phyloP scores from a whole-genome alignment of 2,113 vertebrate species.

The Colinus virginianus region DNA sequence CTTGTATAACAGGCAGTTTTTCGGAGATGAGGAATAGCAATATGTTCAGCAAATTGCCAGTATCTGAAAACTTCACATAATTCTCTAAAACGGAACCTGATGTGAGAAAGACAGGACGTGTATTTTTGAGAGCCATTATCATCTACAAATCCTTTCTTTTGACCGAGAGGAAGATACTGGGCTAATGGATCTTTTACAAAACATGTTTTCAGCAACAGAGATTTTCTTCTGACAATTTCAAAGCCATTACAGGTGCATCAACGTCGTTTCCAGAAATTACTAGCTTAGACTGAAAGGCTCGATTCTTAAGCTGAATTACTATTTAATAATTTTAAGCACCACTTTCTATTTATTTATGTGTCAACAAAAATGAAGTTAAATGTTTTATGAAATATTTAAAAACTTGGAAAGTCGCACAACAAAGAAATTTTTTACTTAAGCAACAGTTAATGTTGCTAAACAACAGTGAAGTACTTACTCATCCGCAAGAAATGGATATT shows the following conservation, averaged over 20 bases:
- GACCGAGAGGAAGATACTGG: not conserved
- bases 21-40: conserved; percentile 20
- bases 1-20: conserved; percentile 34
- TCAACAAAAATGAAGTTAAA: conserved; percentile 8
- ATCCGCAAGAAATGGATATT: not conserved
- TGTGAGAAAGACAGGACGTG: not conserved
- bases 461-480: not conserved
- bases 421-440: not conserved
- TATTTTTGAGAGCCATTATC: conserved; percentile 22
- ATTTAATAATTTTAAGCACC: not conserved
- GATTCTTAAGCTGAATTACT: not conserved
- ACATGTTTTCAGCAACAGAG: not conserved
- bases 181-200: conserved; percentile 42
- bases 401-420: not conserved
- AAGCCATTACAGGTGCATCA: conserved; percentile 34
- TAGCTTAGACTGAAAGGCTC: not conserved
- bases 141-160: not conserved
- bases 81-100: conserved; percentile 27
- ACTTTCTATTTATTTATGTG: not conserved
- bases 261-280: conserved; percentile 6
- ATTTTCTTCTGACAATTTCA: conserved; percentile 35
- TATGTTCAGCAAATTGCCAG: not conserved
- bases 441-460: not conserved
- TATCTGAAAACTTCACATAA: conserved; percentile 15
- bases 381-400: conserved; percentile 24